Percentiles rank a stretch among this genome's conserved stretches.
phyloP scores from a whole-genome alignment of 1,140 invertebrate genomes.

The Branchinecta lynchi region DNA sequence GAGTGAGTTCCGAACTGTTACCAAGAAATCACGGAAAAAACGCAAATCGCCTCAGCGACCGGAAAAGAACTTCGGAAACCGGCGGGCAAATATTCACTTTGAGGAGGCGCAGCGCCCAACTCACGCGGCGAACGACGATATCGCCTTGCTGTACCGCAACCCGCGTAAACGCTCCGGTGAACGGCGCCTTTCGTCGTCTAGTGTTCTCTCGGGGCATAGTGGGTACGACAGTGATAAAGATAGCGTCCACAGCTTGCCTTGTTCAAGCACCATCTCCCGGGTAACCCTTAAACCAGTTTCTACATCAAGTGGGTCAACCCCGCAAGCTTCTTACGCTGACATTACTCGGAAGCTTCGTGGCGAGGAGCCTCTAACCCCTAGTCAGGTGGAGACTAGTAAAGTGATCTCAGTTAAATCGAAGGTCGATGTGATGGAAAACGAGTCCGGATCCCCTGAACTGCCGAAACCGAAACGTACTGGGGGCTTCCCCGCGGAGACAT shows the following conservation, averaged over 20 bases:
- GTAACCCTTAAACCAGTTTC: background rate
- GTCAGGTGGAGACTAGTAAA: background rate
- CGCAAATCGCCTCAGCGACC: background rate
- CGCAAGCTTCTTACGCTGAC: background rate
- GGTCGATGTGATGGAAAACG: background rate
- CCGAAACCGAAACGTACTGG: background rate
- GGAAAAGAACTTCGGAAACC: background rate
- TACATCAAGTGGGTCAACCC: background rate
- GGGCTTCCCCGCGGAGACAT: background rate
- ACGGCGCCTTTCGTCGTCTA: background rate
- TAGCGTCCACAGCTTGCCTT: background rate
- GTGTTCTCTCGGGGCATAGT: background rate
- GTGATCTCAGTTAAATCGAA: constrained; percentile 5
- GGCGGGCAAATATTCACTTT: background rate
- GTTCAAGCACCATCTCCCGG: background rate
- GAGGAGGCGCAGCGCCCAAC: background rate
- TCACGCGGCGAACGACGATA: background rate
- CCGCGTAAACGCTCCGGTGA: background rate
- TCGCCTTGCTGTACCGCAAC: background rate
- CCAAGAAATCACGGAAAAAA: background rate
- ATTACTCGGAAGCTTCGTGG: background rate
- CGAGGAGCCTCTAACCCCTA: background rate
- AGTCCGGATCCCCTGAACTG: background rate
- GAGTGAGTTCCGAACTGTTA: constrained; percentile 1
- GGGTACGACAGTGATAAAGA: constrained; percentile 7